These are phyloP conservation scores for Lethocerus indicus DNA, from an alignment of 1,140 invertebrate species.

Conservation along the genomic window DNA sequence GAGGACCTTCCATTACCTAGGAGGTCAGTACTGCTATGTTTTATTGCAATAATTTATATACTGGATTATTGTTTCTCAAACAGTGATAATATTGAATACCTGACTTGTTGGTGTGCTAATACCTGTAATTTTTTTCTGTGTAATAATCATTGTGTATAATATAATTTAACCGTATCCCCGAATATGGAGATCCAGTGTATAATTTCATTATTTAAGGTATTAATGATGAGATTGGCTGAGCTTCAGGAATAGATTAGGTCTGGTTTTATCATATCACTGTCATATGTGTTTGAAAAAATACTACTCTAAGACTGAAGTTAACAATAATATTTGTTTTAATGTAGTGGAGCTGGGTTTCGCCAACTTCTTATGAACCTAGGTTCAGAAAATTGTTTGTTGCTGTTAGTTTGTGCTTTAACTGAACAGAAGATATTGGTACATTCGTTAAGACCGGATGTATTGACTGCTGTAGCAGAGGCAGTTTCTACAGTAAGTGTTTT, in stretches of 20 bases:
- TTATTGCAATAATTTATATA: too few species aligned
- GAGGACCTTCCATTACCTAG: constrained; percentile 87
- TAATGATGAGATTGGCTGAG: too few species aligned
- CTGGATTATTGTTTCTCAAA: too few species aligned
- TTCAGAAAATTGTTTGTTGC: constrained; percentile 82
- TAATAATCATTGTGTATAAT: too few species aligned
- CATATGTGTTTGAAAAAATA: not conserved
- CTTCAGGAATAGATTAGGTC: not conserved
- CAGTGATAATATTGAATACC: too few species aligned
- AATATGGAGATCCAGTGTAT: too few species aligned
- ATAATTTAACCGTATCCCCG: too few species aligned
- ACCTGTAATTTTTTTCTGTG: too few species aligned
- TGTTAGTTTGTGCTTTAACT: constrained; percentile 77
- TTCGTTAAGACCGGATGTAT: constrained; percentile 83
- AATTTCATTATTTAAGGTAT: too few species aligned
- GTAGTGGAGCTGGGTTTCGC: constrained; percentile 84
- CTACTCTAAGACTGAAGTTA: not conserved
- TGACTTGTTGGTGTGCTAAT: too few species aligned
- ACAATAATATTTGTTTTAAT: too few species aligned
- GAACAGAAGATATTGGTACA: constrained; percentile 99
- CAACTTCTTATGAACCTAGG: constrained; percentile 83
- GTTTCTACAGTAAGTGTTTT: constrained; percentile 53
- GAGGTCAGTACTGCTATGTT: too few species aligned
- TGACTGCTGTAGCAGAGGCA: constrained; percentile 96
- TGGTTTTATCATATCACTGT: not conserved